Conservation (phyloP, 2,113 vertebrate species). For the Psittacara wagleri region DNA sequence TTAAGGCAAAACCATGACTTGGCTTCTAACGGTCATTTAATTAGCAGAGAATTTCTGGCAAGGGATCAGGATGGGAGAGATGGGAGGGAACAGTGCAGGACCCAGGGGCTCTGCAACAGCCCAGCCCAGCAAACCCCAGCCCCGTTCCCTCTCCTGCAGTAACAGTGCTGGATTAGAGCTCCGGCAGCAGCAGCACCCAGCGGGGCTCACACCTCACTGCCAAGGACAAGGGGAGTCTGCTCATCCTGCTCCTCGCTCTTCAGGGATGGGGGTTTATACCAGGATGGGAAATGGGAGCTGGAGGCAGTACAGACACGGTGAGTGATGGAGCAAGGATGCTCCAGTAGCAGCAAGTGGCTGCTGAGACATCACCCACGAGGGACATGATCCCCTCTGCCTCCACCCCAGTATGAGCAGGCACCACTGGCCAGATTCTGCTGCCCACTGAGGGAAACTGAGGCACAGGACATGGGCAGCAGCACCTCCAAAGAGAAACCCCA, state of each 20-base stretch:
- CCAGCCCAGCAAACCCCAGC: neutral
- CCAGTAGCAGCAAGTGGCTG: rapidly evolving
- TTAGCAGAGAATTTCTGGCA: neutral
- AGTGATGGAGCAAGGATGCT: rapidly evolving
- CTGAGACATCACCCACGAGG: neutral
- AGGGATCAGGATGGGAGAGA: neutral
- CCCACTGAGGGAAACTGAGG: neutral
- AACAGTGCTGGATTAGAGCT: rapidly evolving
- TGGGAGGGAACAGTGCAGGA: neutral
- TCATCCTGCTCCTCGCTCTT: rapidly evolving
- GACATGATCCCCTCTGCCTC: rapidly evolving
- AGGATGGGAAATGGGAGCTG: rapidly evolving
- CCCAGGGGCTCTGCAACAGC: neutral
- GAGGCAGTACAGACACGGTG: neutral
- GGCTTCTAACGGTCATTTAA: slow-evolving; percentile 44
- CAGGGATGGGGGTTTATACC: rapidly evolving
- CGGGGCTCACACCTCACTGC: neutral
- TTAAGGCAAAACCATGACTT: slow-evolving; percentile 8
- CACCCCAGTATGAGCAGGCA: rapidly evolving
- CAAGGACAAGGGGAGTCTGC: neutral
- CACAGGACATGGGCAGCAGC: neutral
- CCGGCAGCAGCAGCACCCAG: rapidly evolving
- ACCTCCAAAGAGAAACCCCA: neutral
- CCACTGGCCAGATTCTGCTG: neutral
- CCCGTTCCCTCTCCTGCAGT: too few species aligned